Evolutionary conservation across 2,888 invertebrate genomes (phyloP).

Genomic region (Steinernema hermaphroditum): DNA sequence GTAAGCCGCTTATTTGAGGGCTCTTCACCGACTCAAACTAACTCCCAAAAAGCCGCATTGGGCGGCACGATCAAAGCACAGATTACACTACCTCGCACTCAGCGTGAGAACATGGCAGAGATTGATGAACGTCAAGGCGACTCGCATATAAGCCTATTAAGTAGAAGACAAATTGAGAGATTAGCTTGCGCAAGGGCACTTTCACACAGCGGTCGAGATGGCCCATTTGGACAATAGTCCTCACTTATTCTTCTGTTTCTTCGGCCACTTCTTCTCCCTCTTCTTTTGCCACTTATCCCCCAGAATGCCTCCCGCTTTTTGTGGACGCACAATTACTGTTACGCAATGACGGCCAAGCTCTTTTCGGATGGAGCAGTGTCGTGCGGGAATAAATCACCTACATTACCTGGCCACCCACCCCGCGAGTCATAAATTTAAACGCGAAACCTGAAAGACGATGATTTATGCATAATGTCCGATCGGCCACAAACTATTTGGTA

Average conservation of each 20-base stretch:
- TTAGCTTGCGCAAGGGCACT: conserved; percentile 29
- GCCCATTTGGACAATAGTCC: conserved; percentile 15
- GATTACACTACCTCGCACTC: conserved; percentile 15
- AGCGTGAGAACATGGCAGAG: conserved; percentile 24
- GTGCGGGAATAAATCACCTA: conserved; percentile 6
- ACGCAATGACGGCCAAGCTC: neutral
- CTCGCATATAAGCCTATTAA: conserved; percentile 23
- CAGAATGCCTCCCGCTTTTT: neutral
- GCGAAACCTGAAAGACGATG: conserved; percentile 15
- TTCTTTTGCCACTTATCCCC: neutral
- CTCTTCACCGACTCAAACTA: neutral
- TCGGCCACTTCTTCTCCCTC: neutral
- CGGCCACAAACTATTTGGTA: conserved; percentile 21
- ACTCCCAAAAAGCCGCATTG: conserved; percentile 3
- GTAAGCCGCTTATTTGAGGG: neutral
- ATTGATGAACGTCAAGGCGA: conserved; percentile 28
- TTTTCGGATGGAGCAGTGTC: neutral
- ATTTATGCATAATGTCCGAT: conserved; percentile 11
- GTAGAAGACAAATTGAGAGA: conserved; percentile 28
- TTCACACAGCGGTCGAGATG: conserved; percentile 22
- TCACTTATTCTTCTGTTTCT: conserved; percentile 15
- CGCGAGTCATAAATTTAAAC: conserved; percentile 26
- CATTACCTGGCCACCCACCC: conserved; percentile 29
- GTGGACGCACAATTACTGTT: neutral
- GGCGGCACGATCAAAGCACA: conserved; percentile 27